A percentile compares a stretch with the other conserved stretches of the same genome.
phyloP scores from a whole-genome alignment of 2,888 invertebrate species.

The Coenonympha glycerion region DNA sequence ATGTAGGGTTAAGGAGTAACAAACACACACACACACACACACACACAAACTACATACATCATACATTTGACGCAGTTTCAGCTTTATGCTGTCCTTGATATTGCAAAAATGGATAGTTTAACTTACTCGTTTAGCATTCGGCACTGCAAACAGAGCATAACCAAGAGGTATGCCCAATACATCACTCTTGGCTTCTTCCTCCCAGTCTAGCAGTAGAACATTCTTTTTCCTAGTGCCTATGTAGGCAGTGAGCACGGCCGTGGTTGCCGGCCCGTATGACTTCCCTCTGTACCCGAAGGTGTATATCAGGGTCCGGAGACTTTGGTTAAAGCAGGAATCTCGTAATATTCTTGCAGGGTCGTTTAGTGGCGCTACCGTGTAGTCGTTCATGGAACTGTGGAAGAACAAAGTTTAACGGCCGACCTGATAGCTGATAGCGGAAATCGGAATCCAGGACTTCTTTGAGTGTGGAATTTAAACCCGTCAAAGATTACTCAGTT shows the following conservation, averaged over 20 bases:
- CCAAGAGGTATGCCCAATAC: slow-evolving; percentile 51
- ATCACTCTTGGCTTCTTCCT: slow-evolving; percentile 58
- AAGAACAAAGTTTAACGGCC: background rate
- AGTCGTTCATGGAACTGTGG: slow-evolving; percentile 47
- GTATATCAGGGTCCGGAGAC: slow-evolving; percentile 54
- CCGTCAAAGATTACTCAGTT: too few species aligned
- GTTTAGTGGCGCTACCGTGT: slow-evolving; percentile 40
- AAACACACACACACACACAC: too few species aligned
- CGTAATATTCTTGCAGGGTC: slow-evolving; percentile 35
- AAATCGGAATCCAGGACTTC: too few species aligned
- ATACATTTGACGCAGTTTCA: too few species aligned
- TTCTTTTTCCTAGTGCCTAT: slow-evolving; percentile 55
- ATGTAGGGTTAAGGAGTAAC: too few species aligned
- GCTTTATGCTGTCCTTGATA: too few species aligned
- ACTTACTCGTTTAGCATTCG: slow-evolving; percentile 57
- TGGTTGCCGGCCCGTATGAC: slow-evolving; percentile 54
- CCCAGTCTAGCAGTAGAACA: slow-evolving; percentile 63
- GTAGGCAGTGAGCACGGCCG: slow-evolving; percentile 52
- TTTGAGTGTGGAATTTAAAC: too few species aligned
- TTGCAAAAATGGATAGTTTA: background rate
- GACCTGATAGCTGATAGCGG: too few species aligned
- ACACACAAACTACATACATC: too few species aligned
- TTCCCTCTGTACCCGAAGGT: slow-evolving; percentile 64
- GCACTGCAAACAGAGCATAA: slow-evolving; percentile 56
- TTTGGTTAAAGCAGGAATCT: slow-evolving; percentile 43